phyloP scores from a whole-genome alignment of 2,888 invertebrate genomes.

The Helicoverpa assulta region DNA sequence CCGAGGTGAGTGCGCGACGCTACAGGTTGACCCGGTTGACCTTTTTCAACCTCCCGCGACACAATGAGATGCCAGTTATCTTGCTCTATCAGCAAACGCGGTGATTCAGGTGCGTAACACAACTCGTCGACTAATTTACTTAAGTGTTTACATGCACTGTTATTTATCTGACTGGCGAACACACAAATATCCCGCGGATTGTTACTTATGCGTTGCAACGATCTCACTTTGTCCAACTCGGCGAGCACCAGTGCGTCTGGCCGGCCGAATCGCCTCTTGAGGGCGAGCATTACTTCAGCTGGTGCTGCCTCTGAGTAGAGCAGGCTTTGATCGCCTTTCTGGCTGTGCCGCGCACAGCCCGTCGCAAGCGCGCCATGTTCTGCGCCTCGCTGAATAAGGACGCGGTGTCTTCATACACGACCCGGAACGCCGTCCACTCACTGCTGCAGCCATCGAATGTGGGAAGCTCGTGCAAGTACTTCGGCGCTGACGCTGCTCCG shows the following conservation, averaged over 20 bases:
- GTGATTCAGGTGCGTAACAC: too few relatives aligned
- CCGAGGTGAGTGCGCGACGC: not conserved
- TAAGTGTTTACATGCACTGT: too few relatives aligned
- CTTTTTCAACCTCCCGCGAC: not conserved
- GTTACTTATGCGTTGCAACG: not conserved
- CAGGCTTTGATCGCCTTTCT: not conserved
- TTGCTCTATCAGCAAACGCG: not conserved
- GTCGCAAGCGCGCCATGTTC: not conserved
- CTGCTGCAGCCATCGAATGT: not conserved
- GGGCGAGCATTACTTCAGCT: not conserved
- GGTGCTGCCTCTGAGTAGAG: not conserved
- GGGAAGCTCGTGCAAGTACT: not conserved
- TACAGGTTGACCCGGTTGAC: not conserved
- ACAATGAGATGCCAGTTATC: slow-evolving; percentile 9
- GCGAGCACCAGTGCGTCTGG: not conserved
- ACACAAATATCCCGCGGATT: not conserved
- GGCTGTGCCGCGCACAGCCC: not conserved
- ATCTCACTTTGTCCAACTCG: not conserved
- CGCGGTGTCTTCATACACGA: not conserved
- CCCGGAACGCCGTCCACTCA: not conserved
- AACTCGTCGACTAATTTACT: too few relatives aligned
- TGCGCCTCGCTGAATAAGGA: not conserved
- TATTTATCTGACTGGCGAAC: not conserved
- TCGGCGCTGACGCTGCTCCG: not conserved
- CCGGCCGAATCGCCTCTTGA: not conserved